Percentiles rank a stretch among this genome's conserved stretches.
phyloP scores from a whole-genome alignment of 2,113 vertebrate genomes.

The Acanthisitta chloris region DNA sequence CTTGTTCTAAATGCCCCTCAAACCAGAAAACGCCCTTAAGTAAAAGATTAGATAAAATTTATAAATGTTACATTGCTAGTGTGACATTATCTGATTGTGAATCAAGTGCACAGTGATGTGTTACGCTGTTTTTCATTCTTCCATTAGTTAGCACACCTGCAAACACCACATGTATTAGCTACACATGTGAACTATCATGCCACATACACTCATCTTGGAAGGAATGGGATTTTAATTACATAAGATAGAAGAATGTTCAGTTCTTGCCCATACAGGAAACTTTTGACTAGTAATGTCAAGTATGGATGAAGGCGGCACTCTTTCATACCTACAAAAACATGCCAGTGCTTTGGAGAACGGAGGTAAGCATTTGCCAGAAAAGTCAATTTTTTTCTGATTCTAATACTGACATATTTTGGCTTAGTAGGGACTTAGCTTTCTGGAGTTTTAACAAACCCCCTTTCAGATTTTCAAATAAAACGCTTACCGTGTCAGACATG shows the following conservation, averaged over 20 bases:
- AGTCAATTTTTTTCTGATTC: neutral
- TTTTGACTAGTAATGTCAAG: conserved; percentile 14
- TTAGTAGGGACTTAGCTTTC: neutral
- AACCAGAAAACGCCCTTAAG: neutral
- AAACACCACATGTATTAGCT: neutral
- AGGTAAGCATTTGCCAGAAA: neutral
- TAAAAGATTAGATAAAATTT: neutral
- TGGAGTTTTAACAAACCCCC: neutral
- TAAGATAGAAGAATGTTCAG: conserved; percentile 25
- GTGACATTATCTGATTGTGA: neutral
- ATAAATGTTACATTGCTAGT: neutral
- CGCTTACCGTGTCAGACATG: neutral
- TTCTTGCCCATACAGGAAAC: conserved; percentile 48
- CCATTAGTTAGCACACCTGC: neutral
- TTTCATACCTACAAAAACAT: neutral
- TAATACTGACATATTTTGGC: neutral
- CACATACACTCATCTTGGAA: neutral
- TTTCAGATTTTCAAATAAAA: neutral
- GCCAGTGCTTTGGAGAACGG: neutral
- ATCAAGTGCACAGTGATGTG: neutral
- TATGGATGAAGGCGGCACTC: conserved; percentile 1
- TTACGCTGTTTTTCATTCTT: neutral
- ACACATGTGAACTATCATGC: neutral
- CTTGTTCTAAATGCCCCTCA: neutral
- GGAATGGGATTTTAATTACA: conserved; percentile 1